Percentiles rank a stretch among this genome's conserved stretches.
These are phyloP conservation scores for Drosophila macrospina DNA, from an alignment of 2,888 invertebrate genomes.

Conservation along the genomic window DNA sequence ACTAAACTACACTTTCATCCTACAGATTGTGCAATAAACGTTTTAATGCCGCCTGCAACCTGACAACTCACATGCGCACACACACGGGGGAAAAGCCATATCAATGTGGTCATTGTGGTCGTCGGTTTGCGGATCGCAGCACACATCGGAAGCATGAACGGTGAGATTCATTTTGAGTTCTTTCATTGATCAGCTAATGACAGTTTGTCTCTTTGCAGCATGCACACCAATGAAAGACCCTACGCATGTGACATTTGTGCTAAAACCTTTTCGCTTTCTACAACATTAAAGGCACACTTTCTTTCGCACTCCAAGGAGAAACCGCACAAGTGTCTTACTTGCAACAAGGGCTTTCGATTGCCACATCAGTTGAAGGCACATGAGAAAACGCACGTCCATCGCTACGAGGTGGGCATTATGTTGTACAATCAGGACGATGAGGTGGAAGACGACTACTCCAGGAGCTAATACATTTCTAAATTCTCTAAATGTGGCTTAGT, in stretches of 20 bases:
- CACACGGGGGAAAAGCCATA: slow-evolving; percentile 82
- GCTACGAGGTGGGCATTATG: slow-evolving; percentile 40
- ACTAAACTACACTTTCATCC: not conserved
- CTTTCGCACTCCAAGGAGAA: slow-evolving; percentile 80
- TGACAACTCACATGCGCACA: slow-evolving; percentile 79
- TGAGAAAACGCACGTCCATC: slow-evolving; percentile 60
- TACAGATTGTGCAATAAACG: slow-evolving; percentile 72
- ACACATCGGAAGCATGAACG: slow-evolving; percentile 83
- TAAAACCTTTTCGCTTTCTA: slow-evolving; percentile 80
- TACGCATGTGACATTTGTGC: slow-evolving; percentile 74
- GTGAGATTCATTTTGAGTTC: slow-evolving; percentile 37
- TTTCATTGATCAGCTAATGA: not conserved
- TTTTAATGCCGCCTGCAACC: slow-evolving; percentile 75
- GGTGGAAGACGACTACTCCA: slow-evolving; percentile 23
- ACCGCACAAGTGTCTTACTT: slow-evolving; percentile 80
- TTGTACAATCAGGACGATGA: slow-evolving; percentile 38
- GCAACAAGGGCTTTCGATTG: slow-evolving; percentile 83
- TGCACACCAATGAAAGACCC: slow-evolving; percentile 83
- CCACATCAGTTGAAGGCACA: slow-evolving; percentile 84
- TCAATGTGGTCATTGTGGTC: slow-evolving; percentile 67
- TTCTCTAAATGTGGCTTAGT: not conserved
- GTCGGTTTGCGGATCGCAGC: slow-evolving; percentile 83
- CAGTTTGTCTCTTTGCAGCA: slow-evolving; percentile 48
- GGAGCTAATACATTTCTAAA: slow-evolving; percentile 2
- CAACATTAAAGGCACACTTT: slow-evolving; percentile 79